Conservation (phyloP, 2,888 invertebrate species). For the Oscheius myriophilus region DNA sequence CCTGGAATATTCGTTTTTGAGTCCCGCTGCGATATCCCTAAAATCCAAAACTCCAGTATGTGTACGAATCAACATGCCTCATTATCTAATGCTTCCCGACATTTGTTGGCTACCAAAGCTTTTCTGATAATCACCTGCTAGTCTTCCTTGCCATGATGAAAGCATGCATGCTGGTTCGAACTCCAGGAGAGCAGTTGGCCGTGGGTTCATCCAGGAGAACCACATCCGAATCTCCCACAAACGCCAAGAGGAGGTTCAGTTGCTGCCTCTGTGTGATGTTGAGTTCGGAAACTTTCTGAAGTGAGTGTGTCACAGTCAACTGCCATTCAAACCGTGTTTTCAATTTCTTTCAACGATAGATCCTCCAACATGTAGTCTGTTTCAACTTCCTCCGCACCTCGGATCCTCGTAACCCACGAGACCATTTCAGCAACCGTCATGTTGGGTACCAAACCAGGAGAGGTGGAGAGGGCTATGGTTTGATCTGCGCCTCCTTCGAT, state of each 20-base stretch:
- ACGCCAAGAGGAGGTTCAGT: constrained; percentile 18
- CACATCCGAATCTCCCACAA: constrained; percentile 8
- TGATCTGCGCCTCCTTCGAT: neutral
- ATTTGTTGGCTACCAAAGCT: too few relatives aligned
- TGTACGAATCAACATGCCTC: too few relatives aligned
- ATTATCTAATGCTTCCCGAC: too few relatives aligned
- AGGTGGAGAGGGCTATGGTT: neutral
- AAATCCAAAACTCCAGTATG: too few relatives aligned
- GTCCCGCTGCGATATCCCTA: too few relatives aligned
- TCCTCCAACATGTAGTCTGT: neutral
- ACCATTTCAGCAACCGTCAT: constrained; percentile 10
- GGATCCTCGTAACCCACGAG: neutral
- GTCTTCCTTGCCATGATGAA: constrained; percentile 4
- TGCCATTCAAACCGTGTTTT: neutral
- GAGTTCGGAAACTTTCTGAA: neutral
- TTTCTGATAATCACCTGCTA: constrained; percentile 8
- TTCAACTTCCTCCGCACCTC: constrained; percentile 3
- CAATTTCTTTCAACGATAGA: neutral
- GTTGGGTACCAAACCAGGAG: neutral
- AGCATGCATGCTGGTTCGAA: neutral
- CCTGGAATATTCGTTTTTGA: neutral
- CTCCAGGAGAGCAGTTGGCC: constrained; percentile 8
- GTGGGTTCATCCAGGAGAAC: constrained; percentile 22
- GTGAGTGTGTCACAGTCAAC: neutral
- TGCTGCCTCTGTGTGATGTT: neutral